These are phyloP conservation scores for Neelides sp. DNA, from an alignment of 1,140 invertebrate species.

Conservation along the genomic window DNA sequence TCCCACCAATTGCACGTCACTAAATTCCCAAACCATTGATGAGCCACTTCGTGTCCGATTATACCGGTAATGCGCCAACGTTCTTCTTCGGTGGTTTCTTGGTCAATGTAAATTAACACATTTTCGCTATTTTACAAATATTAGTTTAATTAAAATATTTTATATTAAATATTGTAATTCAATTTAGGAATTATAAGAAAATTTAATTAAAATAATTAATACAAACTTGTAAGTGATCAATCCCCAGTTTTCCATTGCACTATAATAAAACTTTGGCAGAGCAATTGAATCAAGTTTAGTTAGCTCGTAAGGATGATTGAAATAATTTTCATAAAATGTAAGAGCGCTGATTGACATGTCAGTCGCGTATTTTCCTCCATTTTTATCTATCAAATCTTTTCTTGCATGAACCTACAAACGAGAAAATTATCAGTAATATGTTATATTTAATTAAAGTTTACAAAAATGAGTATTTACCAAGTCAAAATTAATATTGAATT, in stretches of 20 bases:
- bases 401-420: conserved; percentile 44
- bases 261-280: conserved; percentile 82
- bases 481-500: too few relatives aligned
- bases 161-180: background rate
- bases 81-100: conserved; percentile 11
- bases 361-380: conserved; percentile 50
- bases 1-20: conserved; percentile 36
- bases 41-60: conserved; percentile 73
- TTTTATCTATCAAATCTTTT: conserved; percentile 61
- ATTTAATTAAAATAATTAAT: background rate
- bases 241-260: conserved; percentile 83
- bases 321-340: conserved; percentile 68
- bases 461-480: too few relatives aligned
- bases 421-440: too few relatives aligned
- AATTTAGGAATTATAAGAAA: background rate
- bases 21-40: conserved; percentile 72
- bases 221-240: conserved; percentile 72
- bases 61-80: conserved; percentile 37
- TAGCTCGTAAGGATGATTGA: conserved; percentile 60
- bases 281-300: conserved; percentile 80
- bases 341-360: conserved; percentile 66
- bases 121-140: conserved; percentile 6
- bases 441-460: too few relatives aligned
- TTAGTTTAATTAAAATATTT: background rate
- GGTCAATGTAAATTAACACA: conserved; percentile 4